Conservation (phyloP, 2,888 invertebrate species). For the Lasioglossum calceatum region DNA sequence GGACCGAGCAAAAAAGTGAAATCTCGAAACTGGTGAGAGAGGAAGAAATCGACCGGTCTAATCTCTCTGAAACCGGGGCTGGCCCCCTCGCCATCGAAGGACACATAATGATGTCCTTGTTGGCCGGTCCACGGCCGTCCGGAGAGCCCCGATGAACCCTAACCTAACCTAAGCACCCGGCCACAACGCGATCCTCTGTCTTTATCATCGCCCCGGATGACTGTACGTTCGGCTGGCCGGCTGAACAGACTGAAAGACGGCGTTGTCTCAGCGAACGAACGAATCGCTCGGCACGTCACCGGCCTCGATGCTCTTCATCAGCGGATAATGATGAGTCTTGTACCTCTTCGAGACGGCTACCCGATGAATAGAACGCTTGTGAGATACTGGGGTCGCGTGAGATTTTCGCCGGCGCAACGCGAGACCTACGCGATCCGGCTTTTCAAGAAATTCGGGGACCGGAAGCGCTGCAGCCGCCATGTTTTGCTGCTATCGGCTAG, state of each 20-base stretch:
- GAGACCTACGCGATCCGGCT: constrained; percentile 19
- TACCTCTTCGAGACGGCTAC: constrained; percentile 69
- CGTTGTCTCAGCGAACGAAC: constrained; percentile 76
- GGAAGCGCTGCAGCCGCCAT: constrained; percentile 22
- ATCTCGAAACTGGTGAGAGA: neutral
- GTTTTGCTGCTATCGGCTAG: neutral
- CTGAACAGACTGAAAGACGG: constrained; percentile 73
- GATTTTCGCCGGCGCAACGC: constrained; percentile 43
- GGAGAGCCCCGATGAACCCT: constrained; percentile 63
- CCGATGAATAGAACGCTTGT: constrained; percentile 72
- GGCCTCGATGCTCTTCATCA: constrained; percentile 78
- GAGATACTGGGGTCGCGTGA: constrained; percentile 45
- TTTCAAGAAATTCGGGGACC: constrained; percentile 25
- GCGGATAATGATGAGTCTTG: constrained; percentile 79
- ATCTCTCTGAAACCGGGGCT: constrained; percentile 43
- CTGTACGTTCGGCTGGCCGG: constrained; percentile 47
- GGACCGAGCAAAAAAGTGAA: neutral
- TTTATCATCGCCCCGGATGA: constrained; percentile 65
- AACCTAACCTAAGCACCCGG: constrained; percentile 69
- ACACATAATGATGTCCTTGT: constrained; percentile 74
- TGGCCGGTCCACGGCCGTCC: constrained; percentile 39
- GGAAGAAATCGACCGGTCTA: constrained; percentile 47
- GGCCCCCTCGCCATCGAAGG: constrained; percentile 71
- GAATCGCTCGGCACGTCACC: constrained; percentile 67
- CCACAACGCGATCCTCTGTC: constrained; percentile 74